These are phyloP conservation scores for Colletes latitarsis DNA, from an alignment of 1,140 invertebrate species.

Conservation along the genomic window DNA sequence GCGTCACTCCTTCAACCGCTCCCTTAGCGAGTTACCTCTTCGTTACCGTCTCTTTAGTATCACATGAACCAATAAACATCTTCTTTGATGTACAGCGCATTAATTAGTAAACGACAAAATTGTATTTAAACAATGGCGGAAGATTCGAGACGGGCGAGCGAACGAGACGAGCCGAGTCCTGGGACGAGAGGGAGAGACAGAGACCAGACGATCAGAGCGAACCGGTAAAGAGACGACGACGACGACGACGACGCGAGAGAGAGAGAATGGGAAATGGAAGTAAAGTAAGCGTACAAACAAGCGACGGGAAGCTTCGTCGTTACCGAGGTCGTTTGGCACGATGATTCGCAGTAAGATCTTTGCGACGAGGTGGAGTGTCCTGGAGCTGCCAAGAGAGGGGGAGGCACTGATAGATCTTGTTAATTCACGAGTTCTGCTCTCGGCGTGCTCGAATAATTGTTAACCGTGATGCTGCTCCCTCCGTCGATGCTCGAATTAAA, in stretches of 20 bases:
- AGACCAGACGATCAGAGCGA: constrained; percentile 21
- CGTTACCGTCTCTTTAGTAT: constrained; percentile 82
- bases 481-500: constrained; percentile 72
- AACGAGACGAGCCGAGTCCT: constrained; percentile 20
- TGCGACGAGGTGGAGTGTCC: constrained; percentile 47
- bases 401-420: constrained; percentile 72
- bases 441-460: constrained; percentile 75
- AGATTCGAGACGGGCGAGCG: constrained; percentile 58
- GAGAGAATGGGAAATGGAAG: constrained; percentile 47
- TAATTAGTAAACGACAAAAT: constrained; percentile 83
- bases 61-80: constrained; percentile 82
- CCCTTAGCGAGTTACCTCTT: constrained; percentile 79
- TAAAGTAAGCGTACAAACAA: constrained; percentile 76
- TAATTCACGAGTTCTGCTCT: constrained; percentile 74
- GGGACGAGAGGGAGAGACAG: constrained; percentile 25
- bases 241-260: not conserved
- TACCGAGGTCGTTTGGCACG: constrained; percentile 65
- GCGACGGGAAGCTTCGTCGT: constrained; percentile 61
- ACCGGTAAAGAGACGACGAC: not conserved
- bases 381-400: constrained; percentile 36
- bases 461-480: constrained; percentile 66
- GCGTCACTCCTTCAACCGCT: constrained; percentile 75
- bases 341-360: constrained; percentile 63
- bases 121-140: constrained; percentile 81
- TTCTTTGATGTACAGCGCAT: constrained; percentile 81